These are phyloP conservation scores for Melanogrammus aeglefinus DNA, from an alignment of 2,797 vertebrate genomes.

Conservation along the genomic window DNA sequence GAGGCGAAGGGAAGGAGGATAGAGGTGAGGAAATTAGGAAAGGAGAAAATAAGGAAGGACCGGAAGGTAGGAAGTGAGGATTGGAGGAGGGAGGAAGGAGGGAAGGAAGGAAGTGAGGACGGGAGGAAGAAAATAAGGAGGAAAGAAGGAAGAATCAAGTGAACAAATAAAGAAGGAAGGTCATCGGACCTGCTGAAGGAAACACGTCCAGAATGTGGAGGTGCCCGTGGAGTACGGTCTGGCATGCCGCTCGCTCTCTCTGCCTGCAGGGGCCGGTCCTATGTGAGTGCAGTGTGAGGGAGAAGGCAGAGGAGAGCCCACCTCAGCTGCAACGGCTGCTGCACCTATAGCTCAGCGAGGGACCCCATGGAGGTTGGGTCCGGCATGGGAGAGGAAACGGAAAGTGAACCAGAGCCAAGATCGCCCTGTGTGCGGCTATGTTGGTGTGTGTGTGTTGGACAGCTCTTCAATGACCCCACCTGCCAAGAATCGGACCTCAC, in stretches of 20 bases:
- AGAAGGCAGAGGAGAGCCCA: slow-evolving; percentile 44
- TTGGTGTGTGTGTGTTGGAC: slow-evolving; percentile 50
- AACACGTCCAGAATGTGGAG: neutral
- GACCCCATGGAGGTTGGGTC: slow-evolving; percentile 49
- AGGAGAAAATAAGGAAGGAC: neutral
- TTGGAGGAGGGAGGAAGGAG: neutral
- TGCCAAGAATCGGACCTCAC: slow-evolving; percentile 59
- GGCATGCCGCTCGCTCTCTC: slow-evolving; percentile 33
- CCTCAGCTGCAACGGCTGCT: slow-evolving; percentile 38
- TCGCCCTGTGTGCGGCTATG: slow-evolving; percentile 17
- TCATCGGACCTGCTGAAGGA: neutral
- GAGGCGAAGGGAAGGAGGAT: neutral
- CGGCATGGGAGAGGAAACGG: slow-evolving; percentile 48
- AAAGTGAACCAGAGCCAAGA: slow-evolving; percentile 55
- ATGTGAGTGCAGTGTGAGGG: slow-evolving; percentile 41
- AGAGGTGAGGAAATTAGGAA: neutral
- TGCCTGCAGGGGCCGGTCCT: slow-evolving; percentile 32
- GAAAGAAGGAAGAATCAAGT: neutral
- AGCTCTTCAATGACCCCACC: slow-evolving; percentile 54
- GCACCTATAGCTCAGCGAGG: slow-evolving; percentile 44
- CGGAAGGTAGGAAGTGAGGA: neutral
- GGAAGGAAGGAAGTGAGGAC: neutral
- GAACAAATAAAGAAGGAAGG: neutral
- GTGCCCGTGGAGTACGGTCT: slow-evolving; percentile 26
- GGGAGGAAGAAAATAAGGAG: neutral